Evolutionary conservation across 2,797 vertebrate species (phyloP).

Genomic region (Dromococcyx pavoninus): DNA sequence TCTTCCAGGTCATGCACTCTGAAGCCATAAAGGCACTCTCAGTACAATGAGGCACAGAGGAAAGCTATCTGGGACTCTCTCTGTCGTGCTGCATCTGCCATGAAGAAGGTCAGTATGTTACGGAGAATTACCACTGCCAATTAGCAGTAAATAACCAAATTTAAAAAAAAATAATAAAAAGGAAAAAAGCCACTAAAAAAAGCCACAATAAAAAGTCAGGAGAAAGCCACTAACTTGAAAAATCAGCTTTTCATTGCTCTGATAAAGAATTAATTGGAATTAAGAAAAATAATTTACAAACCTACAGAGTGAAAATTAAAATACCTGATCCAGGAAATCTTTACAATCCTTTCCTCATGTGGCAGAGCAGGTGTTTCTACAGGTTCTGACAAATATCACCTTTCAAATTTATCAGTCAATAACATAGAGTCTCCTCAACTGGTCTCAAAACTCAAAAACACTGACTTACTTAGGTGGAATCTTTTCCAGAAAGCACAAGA

Average conservation of each 20-base stretch:
- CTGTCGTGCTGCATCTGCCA: not conserved
- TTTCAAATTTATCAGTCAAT: not conserved
- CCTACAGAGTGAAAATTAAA: not conserved
- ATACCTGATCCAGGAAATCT: not conserved
- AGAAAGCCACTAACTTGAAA: not conserved
- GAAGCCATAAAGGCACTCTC: not conserved
- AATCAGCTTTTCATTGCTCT: not conserved
- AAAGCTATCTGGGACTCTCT: not conserved
- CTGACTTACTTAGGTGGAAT: not conserved
- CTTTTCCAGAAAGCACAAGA: not conserved
- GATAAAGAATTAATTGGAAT: fast-evolving
- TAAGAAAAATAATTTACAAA: not conserved
- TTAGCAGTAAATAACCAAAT: not conserved
- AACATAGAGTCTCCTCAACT: not conserved
- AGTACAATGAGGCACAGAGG: not conserved
- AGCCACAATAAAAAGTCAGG: too few relatives aligned
- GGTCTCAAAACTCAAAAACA: not conserved
- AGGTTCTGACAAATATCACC: not conserved
- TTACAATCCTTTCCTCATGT: not conserved
- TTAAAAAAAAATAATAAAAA: not conserved
- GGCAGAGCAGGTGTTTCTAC: not conserved
- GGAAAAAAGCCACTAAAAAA: too few relatives aligned
- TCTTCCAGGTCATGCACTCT: not conserved
- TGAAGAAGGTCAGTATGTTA: not conserved
- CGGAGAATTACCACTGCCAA: not conserved